Evolutionary conservation across 2,113 vertebrate genomes (phyloP).

Genomic region (Sinocyclocheilus maitianheensis): DNA sequence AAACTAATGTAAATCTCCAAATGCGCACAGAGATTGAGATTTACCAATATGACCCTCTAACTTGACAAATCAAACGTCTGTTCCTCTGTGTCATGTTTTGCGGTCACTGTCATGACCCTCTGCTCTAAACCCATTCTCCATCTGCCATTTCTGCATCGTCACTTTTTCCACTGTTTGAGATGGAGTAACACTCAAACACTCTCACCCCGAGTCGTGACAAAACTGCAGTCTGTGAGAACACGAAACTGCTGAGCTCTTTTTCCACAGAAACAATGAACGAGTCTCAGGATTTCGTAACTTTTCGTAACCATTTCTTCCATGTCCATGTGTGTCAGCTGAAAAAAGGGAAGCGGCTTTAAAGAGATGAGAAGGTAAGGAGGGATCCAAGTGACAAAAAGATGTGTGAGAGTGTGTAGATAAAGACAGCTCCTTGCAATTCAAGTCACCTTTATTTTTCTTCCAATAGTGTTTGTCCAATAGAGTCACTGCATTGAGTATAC

Average conservation of each 20-base stretch:
- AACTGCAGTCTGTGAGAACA: conserved; percentile 25
- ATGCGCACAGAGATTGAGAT: not conserved
- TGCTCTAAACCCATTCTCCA: not conserved
- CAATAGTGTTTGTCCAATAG: no score
- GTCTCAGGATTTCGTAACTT: conserved; percentile 51
- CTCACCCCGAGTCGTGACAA: conserved; percentile 1
- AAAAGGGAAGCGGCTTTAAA: conserved; percentile 52
- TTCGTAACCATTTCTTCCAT: conserved; percentile 43
- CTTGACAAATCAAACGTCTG: not conserved
- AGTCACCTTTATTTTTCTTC: no score
- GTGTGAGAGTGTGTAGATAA: not conserved
- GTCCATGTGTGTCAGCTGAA: conserved; percentile 46
- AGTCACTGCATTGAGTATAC: no score
- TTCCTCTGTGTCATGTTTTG: conserved; percentile 23
- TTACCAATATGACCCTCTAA: not conserved
- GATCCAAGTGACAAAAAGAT: conserved; percentile 3
- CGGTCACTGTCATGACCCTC: not conserved
- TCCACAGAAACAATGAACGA: conserved; percentile 47
- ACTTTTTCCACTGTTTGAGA: conserved; percentile 41
- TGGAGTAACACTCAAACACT: not conserved
- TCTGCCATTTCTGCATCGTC: conserved; percentile 44
- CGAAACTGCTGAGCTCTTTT: conserved; percentile 46
- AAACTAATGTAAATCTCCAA: not conserved
- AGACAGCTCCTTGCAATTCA: not conserved
- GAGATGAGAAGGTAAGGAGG: conserved; percentile 32